These are phyloP conservation scores for Rhinoraja longicauda DNA, from an alignment of 2,797 vertebrate genomes.

Conservation along the genomic window DNA sequence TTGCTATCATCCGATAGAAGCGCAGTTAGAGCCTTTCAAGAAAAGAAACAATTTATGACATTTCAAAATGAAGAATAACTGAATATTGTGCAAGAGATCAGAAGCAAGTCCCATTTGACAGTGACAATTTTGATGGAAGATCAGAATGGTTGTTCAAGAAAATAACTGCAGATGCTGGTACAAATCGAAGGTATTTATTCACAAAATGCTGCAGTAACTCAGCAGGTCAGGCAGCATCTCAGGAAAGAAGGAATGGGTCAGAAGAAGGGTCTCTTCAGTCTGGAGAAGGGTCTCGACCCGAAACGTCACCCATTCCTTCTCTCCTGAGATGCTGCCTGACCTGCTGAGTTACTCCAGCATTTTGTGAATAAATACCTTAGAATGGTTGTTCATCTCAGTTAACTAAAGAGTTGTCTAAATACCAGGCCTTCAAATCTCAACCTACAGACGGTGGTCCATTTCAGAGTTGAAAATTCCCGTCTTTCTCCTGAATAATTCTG, in stretches of 20 bases:
- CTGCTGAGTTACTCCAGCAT: too few species aligned
- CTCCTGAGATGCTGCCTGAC: too few species aligned
- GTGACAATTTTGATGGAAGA: background rate
- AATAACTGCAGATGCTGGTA: too few species aligned
- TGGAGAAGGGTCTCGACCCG: too few species aligned
- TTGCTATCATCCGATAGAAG: constrained; percentile 96
- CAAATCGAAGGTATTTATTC: too few species aligned
- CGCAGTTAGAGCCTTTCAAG: constrained; percentile 81
- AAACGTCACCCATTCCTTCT: too few species aligned
- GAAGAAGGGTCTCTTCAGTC: too few species aligned
- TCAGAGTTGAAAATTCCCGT: background rate
- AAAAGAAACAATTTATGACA: constrained; percentile 41
- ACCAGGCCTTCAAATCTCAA: background rate
- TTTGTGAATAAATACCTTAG: too few species aligned
- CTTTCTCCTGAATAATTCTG: background rate
- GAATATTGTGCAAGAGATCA: too few species aligned
- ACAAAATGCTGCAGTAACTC: too few species aligned
- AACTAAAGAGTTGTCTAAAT: background rate
- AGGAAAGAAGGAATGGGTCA: too few species aligned
- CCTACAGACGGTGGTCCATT: background rate
- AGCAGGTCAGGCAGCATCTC: too few species aligned
- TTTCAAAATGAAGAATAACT: background rate
- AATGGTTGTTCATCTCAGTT: background rate
- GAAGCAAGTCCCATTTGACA: background rate
- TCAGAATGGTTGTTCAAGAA: background rate